These are phyloP conservation scores for Periophthalmus modestus DNA, from an alignment of 2,113 vertebrate species.

Conservation along the genomic window DNA sequence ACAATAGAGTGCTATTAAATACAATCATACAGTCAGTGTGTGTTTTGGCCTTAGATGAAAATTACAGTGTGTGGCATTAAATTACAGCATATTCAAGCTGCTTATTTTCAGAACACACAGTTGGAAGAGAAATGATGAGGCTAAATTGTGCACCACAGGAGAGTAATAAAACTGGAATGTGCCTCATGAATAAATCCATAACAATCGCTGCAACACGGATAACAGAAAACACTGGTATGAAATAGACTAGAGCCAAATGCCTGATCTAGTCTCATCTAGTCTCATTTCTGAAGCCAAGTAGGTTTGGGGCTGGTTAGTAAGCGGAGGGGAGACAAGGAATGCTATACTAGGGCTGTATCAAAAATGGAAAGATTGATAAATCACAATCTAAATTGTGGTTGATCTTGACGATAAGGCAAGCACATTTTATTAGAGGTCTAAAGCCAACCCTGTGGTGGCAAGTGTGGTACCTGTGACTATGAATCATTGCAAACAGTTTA, in stretches of 20 bases:
- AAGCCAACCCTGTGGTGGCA: too few relatives aligned
- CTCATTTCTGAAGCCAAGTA: too few relatives aligned
- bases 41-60: background rate
- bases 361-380: too few relatives aligned
- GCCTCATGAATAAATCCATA: constrained; percentile 63
- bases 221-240: background rate
- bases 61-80: background rate
- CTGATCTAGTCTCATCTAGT: too few relatives aligned
- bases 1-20: background rate
- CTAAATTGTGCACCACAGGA: constrained; percentile 14
- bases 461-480: too few relatives aligned
- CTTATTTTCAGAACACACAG: constrained; percentile 12
- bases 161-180: constrained; percentile 22
- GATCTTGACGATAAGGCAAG: too few relatives aligned
- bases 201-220: constrained; percentile 14
- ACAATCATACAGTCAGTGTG: background rate
- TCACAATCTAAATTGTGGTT: too few relatives aligned
- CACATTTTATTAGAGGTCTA: too few relatives aligned
- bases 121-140: constrained; percentile 25
- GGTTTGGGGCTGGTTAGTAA: too few relatives aligned
- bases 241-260: background rate
- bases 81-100: constrained; percentile 1
- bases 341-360: too few relatives aligned
- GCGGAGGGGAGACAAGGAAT: too few relatives aligned
- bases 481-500: too few relatives aligned